phyloP scores from a whole-genome alignment of 2,888 invertebrate genomes.

The Agrotis segetum region DNA sequence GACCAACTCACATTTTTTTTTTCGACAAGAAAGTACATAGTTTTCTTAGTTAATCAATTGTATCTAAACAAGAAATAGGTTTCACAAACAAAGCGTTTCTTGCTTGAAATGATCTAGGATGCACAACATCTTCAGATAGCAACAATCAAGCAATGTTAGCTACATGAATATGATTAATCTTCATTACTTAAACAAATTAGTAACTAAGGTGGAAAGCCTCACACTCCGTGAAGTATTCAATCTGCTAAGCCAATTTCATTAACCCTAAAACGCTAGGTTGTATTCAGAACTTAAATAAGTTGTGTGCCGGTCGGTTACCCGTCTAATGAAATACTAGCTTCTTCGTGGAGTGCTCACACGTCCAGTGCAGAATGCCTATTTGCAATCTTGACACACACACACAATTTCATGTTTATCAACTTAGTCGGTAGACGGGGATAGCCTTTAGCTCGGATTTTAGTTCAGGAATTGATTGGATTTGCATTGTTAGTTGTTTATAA shows the following conservation, averaged over 20 bases:
- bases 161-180: constrained; percentile 23
- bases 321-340: constrained; percentile 59
- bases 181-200: constrained; percentile 10
- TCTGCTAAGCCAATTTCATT: constrained; percentile 51
- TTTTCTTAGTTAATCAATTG: background rate
- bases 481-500: background rate
- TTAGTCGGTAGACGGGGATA: constrained; percentile 19
- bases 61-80: background rate
- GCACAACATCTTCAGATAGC: background rate
- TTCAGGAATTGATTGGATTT: constrained; percentile 12
- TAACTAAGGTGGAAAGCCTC: constrained; percentile 22
- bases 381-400: constrained; percentile 39
- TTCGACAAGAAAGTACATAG: too few relatives aligned
- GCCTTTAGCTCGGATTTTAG: constrained; percentile 22
- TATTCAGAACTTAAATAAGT: constrained; percentile 51
- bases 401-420: constrained; percentile 39
- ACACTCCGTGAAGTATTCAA: constrained; percentile 30
- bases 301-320: constrained; percentile 40
- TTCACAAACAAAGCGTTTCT: background rate
- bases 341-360: constrained; percentile 48
- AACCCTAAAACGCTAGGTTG: constrained; percentile 50
- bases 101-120: background rate
- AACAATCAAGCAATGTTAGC: background rate
- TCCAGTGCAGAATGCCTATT: constrained; percentile 45
- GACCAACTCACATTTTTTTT: background rate